Conservation (phyloP, 2,113 vertebrate species). For the Alethe castanea region DNA sequence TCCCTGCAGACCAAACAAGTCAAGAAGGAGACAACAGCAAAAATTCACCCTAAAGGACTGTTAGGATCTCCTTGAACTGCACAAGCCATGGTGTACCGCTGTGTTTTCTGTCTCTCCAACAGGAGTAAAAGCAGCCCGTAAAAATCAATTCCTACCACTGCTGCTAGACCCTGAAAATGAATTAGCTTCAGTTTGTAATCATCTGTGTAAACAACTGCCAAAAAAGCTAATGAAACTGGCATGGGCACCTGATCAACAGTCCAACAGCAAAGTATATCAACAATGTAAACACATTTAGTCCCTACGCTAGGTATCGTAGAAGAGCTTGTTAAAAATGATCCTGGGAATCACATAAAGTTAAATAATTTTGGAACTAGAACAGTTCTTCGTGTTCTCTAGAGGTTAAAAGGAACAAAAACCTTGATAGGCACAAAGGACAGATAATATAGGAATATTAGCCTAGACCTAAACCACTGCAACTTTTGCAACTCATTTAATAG, state of each 20-base stretch:
- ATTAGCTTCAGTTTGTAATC: background rate
- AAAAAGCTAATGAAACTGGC: background rate
- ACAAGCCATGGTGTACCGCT: accelerated
- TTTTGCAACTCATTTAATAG: background rate
- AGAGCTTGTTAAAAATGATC: background rate
- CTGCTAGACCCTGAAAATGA: background rate
- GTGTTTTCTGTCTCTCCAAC: background rate
- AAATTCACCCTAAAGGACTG: background rate
- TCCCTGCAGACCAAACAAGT: background rate
- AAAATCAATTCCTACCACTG: background rate
- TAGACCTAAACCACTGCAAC: background rate
- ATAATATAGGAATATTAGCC: background rate
- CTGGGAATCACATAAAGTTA: background rate
- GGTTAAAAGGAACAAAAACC: background rate
- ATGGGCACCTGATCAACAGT: background rate
- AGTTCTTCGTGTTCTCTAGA: background rate
- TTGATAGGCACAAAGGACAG: background rate
- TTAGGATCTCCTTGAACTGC: background rate
- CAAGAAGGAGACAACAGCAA: background rate
- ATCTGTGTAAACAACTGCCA: background rate
- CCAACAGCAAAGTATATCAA: background rate
- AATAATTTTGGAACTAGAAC: background rate
- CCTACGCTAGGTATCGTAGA: background rate
- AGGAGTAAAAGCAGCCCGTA: background rate
- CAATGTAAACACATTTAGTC: background rate